phyloP scores from a whole-genome alignment of 1,140 invertebrate species.

The Lethrus apterus region DNA sequence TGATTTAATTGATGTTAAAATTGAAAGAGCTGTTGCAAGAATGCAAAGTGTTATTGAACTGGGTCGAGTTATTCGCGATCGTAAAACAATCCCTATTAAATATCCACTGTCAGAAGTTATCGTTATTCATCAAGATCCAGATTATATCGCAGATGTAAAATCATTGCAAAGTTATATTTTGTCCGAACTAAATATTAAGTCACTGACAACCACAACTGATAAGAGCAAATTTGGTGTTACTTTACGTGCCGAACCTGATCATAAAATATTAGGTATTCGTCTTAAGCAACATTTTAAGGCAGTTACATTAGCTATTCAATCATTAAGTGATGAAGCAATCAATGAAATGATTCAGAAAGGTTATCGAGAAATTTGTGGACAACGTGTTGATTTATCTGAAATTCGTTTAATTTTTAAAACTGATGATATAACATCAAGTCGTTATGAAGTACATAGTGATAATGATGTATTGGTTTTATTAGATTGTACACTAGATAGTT shows the following conservation, averaged over 20 bases:
- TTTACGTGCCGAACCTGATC: slow-evolving; percentile 90
- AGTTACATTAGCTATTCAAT: slow-evolving; percentile 74
- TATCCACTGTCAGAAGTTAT: slow-evolving; percentile 95
- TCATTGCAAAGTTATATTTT: slow-evolving; percentile 81
- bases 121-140: slow-evolving; percentile 80
- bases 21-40: slow-evolving; percentile 80
- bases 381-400: slow-evolving; percentile 73
- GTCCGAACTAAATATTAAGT: slow-evolving; percentile 90
- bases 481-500: slow-evolving; percentile 75
- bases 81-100: slow-evolving; percentile 90
- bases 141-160: slow-evolving; percentile 73
- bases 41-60: slow-evolving; percentile 97
- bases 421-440: slow-evolving; percentile 47
- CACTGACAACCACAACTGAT: slow-evolving; percentile 81
- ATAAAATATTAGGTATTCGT: slow-evolving; percentile 75
- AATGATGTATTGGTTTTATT: slow-evolving; percentile 76
- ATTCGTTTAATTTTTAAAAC: slow-evolving; percentile 77
- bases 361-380: slow-evolving; percentile 63
- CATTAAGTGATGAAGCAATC: slow-evolving; percentile 72
- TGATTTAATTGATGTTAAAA: slow-evolving; percentile 73
- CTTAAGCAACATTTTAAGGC: slow-evolving; percentile 86
- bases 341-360: slow-evolving; percentile 68
- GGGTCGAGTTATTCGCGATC: slow-evolving; percentile 84
- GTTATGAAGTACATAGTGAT: slow-evolving; percentile 86
- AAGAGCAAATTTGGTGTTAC: slow-evolving; percentile 90